Evolutionary conservation across 2,797 vertebrate genomes (phyloP), one percentile per base, ranked within the genome.

Genomic region (Ctenochaetus hawaiiensis): DNA sequence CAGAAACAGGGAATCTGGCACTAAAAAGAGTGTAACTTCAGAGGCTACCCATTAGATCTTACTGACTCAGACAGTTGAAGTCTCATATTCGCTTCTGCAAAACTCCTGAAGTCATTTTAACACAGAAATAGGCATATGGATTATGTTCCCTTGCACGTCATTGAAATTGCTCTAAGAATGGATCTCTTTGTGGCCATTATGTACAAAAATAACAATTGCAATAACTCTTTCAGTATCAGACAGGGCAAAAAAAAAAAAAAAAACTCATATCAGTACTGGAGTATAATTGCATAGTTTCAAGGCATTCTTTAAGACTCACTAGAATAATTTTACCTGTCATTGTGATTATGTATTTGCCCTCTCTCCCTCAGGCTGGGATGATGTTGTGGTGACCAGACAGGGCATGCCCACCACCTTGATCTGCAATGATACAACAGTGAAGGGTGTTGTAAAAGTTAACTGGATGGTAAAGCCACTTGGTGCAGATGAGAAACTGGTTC

Each of bases 331-430:
- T 7, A 34, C 30, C 30, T n/a, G 22, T 17, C 2, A 13, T 18
- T 78, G 60, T 23, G 10, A n/a, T 68, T 16, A 34, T 48, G 7
- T 20, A 41, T 58, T 22, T 56, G 22, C 64, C 53, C 30, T 72
- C 47, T 81, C 57, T 30, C 43, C 58, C 30, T 60, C 71, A 95
- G 93, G 82, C 5, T 94, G 91, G 93, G 58, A 89, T 0, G 75
- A 95, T 72, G 84, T 93, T 22, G 68, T 94, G 52, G 89, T 96
- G 83, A 85, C 54, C 7, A 72, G 34, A 53, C 87, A 82, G 49
- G 86, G 78, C 20, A 49, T 1, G 9, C 20, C 64, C 0, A 61
- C 87, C 77, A 92, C 85, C 18, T 82, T 96, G 76, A 41, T 64
- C 77, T 96, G 95, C 52, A 84, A 70, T 30, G 77, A 90, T 26